phyloP scores from a whole-genome alignment of 35 echinoderm and acorn worm genomes.

The Ophioderma brevispina region DNA sequence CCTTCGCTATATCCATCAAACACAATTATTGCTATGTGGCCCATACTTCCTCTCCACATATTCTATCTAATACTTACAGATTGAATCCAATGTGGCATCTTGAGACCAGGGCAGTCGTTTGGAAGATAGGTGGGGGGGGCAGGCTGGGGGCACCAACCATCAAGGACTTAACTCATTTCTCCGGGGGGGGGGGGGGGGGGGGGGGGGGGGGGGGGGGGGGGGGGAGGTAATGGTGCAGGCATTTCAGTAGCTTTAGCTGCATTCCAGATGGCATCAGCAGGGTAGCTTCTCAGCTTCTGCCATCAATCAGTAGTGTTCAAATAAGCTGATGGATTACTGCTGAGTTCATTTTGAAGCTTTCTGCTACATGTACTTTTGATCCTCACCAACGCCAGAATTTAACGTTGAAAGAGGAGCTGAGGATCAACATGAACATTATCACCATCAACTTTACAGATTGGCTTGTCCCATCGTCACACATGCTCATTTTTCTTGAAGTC shows the following conservation, averaged over 20 bases:
- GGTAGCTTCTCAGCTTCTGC: conserved; percentile 36
- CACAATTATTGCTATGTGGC: conserved; percentile 25
- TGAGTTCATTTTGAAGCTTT: conserved; percentile 71
- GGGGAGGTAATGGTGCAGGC: conserved; percentile 19
- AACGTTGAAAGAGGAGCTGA: conserved; percentile 70
- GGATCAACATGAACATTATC: conserved; percentile 53
- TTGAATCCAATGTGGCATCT: conserved; percentile 36
- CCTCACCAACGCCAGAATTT: conserved; percentile 7
- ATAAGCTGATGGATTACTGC: conserved; percentile 75
- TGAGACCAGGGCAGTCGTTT: conserved; percentile 52
- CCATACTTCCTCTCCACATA: conserved; percentile 29
- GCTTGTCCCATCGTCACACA: conserved; percentile 43
- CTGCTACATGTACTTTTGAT: conserved; percentile 1
- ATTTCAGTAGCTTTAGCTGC: not conserved
- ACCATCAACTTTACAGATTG: conserved; percentile 31
- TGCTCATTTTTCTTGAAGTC: conserved; percentile 59
- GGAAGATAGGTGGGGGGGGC: too few species aligned
- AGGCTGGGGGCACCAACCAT: too few species aligned
- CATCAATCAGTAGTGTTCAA: conserved; percentile 24
- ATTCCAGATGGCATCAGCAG: conserved; percentile 60
- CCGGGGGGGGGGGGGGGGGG: too few species aligned
- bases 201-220: too few species aligned
- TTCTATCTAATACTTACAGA: conserved; percentile 27
- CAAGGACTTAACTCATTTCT: too few species aligned
- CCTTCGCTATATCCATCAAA: conserved; percentile 68